These are phyloP conservation scores for Heliconius congener DNA, from an alignment of 1,140 invertebrate species.

Conservation along the genomic window DNA sequence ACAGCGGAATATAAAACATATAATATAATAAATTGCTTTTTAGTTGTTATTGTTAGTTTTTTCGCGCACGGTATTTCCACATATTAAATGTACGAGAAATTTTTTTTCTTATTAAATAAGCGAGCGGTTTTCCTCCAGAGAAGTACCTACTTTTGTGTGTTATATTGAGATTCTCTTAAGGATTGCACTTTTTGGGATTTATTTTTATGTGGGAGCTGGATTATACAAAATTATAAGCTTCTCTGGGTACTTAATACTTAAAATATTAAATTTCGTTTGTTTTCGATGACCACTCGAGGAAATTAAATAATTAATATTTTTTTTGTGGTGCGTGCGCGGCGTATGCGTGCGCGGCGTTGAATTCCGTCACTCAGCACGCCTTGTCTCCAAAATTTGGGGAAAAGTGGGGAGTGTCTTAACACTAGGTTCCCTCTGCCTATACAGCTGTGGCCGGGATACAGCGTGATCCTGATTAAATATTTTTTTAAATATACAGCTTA, in stretches of 20 bases:
- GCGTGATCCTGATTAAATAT: too few relatives aligned
- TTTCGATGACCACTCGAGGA: background rate
- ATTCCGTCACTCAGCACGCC: background rate
- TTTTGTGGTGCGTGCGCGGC: background rate
- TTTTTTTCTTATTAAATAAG: constrained; percentile 27
- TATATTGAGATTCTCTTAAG: constrained; percentile 17
- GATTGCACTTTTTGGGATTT: background rate
- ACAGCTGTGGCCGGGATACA: too few relatives aligned
- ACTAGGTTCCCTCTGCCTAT: too few relatives aligned
- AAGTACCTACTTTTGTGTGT: background rate
- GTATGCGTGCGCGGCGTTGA: background rate
- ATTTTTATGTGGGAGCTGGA: background rate
- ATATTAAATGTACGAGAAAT: background rate
- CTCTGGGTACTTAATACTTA: too few relatives aligned
- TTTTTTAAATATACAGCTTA: too few relatives aligned
- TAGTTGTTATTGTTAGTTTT: too few relatives aligned
- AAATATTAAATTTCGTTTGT: too few relatives aligned
- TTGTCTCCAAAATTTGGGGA: background rate
- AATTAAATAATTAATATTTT: background rate
- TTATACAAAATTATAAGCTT: background rate
- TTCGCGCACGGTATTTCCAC: background rate
- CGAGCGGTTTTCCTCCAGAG: constrained; percentile 2
- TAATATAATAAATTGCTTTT: too few relatives aligned
- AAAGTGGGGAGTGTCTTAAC: too few relatives aligned
- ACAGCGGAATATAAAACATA: too few relatives aligned